Conservation (phyloP, 2,113 vertebrate genomes). For the Aspidoscelis tigris region DNA sequence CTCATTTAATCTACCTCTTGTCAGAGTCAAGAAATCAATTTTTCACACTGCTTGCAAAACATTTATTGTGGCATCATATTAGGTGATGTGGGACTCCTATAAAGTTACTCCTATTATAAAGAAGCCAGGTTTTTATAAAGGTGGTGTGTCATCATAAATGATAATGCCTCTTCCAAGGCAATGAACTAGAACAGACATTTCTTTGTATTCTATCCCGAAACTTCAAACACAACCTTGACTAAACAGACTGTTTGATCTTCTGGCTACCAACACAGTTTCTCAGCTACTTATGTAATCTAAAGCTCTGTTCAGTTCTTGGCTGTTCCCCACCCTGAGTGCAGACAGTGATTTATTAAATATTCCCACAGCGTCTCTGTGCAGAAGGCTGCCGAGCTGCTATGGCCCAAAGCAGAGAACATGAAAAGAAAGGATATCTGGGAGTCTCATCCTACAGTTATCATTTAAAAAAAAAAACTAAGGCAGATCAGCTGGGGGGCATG, state of each 20-base stretch:
- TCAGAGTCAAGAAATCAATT: conserved; percentile 54
- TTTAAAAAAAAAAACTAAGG: conserved; percentile 45
- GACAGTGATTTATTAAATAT: conserved; percentile 63
- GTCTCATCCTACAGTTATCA: conserved; percentile 42
- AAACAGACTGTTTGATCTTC: conserved; percentile 66
- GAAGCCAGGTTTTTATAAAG: conserved; percentile 45
- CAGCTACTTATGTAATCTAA: conserved; percentile 63
- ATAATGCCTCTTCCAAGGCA: conserved; percentile 42
- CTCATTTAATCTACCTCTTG: conserved; percentile 53
- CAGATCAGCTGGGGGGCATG: conserved; percentile 31
- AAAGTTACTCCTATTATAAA: conserved; percentile 37
- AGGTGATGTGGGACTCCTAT: conserved; percentile 23
- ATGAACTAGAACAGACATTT: conserved; percentile 48
- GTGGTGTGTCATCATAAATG: conserved; percentile 36
- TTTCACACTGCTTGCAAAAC: conserved; percentile 45
- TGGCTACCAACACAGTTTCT: conserved; percentile 64
- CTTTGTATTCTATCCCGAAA: conserved; percentile 60
- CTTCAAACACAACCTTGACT: conserved; percentile 67
- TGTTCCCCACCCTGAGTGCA: conserved; percentile 57
- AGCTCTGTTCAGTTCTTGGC: conserved; percentile 59
- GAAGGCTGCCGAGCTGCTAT: conserved; percentile 60
- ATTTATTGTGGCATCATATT: conserved; percentile 34
- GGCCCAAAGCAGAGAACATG: conserved; percentile 62
- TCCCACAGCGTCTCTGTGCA: conserved; percentile 57
- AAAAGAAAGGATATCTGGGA: conserved; percentile 63